Evolutionary conservation across 2,113 vertebrate species (phyloP).

Genomic region (Rhynchopsitta pachyrhyncha): DNA sequence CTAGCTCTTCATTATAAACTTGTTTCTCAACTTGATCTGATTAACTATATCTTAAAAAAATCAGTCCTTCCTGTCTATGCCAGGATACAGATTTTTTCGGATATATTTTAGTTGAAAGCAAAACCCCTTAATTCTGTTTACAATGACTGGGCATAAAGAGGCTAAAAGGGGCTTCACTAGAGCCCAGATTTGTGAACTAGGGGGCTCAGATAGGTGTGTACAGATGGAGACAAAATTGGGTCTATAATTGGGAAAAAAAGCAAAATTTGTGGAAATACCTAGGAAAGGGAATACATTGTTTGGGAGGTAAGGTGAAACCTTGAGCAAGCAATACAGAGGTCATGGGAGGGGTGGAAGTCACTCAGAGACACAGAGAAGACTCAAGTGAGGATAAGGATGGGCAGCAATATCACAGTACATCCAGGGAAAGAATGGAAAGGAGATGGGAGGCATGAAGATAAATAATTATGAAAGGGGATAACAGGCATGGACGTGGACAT

Average conservation of each 20-base stretch:
- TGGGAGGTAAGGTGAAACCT: background rate
- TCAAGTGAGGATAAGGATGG: background rate
- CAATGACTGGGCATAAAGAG: background rate
- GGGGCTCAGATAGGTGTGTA: background rate
- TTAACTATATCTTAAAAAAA: background rate
- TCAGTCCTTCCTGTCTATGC: background rate
- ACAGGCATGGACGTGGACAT: background rate
- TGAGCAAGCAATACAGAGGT: background rate
- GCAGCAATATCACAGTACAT: background rate
- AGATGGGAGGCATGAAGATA: background rate
- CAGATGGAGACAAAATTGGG: background rate
- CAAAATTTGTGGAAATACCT: background rate
- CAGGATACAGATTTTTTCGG: background rate
- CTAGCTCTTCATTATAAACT: background rate
- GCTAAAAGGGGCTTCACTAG: background rate
- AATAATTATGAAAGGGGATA: background rate
- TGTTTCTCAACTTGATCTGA: background rate
- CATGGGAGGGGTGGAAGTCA: background rate
- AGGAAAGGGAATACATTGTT: background rate
- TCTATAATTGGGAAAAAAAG: background rate
- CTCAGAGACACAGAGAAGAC: background rate
- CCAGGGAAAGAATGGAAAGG: background rate
- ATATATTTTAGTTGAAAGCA: background rate
- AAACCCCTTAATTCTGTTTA: background rate
- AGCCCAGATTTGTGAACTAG: background rate